Base-by-base conservation (phyloP, 2,888 invertebrate genomes). In the Clivina fossor region DNA sequence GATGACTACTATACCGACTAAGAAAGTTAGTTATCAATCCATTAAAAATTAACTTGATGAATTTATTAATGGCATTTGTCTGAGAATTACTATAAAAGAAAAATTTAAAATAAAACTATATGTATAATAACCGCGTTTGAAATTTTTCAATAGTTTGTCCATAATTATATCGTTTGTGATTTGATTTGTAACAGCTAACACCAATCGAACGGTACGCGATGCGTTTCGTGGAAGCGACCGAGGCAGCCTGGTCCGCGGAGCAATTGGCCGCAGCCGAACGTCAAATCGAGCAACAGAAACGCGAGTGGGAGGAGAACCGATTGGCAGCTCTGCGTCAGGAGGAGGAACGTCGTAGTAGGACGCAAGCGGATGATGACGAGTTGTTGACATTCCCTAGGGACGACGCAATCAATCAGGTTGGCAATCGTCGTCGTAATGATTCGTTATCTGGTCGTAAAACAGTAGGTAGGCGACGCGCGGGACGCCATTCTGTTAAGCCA, bases 171-270 rank as follows among this genome's bases (percentile, higher is more conserved):
- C n/a, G n/a, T n/a, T n/a, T n/a, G n/a, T n/a, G n/a, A n/a, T n/a
- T n/a, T n/a, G n/a, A n/a, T n/a, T n/a, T n/a, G n/a, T n/a, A n/a
- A 37, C 77, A 98, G 96, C 76, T 98, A 60, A 88, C 89, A 26
- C 93, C 95, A 1, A 87, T 99, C 59, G 98, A 99, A 76, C 84
- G 89, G 50, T 98, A 96, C 76, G 98, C 98, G 11, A 91, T 98
- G 84, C 83, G 85, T 16, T 88, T 93, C 69, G 88, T 97, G 64
- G 98, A 98, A 75, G 83, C 86, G 63, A 88, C 91, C 53, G 88
- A 90, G 73, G 78, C 78, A 1, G 82, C 82, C n/a, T 85, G 84
- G 78, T 86, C 87, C 11, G 89, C 90, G 0, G 94, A 95, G 68
- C 93, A 94, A 66, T 71, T 92, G 28, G 86, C 88, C 9, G 88